Evolutionary conservation across 1,140 invertebrate genomes (phyloP).

Genomic region (Trichonephila inaurata): DNA sequence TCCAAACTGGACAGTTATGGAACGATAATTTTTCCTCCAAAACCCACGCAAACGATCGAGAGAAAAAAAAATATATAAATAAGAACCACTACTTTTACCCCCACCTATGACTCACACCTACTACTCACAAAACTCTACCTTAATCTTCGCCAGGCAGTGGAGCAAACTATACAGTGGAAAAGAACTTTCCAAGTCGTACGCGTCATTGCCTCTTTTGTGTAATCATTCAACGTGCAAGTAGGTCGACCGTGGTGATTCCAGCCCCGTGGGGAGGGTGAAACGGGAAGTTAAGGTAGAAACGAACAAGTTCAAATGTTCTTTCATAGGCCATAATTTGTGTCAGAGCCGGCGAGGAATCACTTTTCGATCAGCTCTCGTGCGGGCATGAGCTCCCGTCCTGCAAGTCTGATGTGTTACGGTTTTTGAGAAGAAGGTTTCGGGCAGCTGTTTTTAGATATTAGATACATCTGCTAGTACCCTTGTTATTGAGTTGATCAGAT

Average conservation of each 20-base stretch:
- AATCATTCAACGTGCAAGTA: slow-evolving; percentile 28
- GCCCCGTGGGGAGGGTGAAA: neutral
- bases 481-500: too few relatives aligned
- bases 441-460: too few relatives aligned
- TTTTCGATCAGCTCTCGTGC: slow-evolving; percentile 49
- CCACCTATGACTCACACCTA: slow-evolving; percentile 17
- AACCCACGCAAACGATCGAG: neutral
- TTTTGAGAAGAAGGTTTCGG: neutral
- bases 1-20: neutral
- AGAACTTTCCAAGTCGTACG: neutral
- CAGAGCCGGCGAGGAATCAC: slow-evolving; percentile 53
- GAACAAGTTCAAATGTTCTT: slow-evolving; percentile 61
- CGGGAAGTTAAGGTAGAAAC: slow-evolving; percentile 34
- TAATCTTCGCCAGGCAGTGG: neutral
- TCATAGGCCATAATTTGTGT: slow-evolving; percentile 64
- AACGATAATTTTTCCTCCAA: slow-evolving; percentile 5
- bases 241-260: slow-evolving; percentile 52
- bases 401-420: neutral
- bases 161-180: neutral
- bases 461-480: too few relatives aligned
- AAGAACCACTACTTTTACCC: neutral
- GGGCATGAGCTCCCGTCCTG: neutral
- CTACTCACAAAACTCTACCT: neutral
- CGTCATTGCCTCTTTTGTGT: slow-evolving; percentile 27
- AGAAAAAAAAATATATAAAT: neutral